Base-by-base conservation (phyloP, 2,888 invertebrate species). In the Trichogramma dendrolimi region DNA sequence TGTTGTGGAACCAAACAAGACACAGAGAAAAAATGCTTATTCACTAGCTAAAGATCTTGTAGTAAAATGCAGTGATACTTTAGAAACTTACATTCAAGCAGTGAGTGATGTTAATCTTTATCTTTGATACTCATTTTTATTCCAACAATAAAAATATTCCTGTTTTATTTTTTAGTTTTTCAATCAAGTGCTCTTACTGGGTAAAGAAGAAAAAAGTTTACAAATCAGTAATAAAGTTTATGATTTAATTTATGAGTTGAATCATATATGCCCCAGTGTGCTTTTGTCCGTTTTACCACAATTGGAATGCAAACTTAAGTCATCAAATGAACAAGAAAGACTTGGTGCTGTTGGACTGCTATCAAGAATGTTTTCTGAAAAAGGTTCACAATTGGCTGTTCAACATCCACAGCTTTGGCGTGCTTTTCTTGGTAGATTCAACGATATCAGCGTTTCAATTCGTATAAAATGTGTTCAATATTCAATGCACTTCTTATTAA, bases 361-460 rank as follows among this genome's bases (percentile, higher is more conserved):
- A 52, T 95, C 96, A 0, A 86, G 95, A 74, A 96, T 98, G 96
- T 98, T 98, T 80, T 95, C 96, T 0, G 96, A 96, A 76, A 92
- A 91, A 67, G 91, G 92, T 64, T 96, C 96, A 0, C 89, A 88
- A 64, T 82, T 97, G 10, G 95, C 96, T 4, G 87, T 88, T 67
- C 90, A 92, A 73, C 93, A 96, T 77, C 86, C 86, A 4, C 86
- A 88, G n/a, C 79, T 98, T 55, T 94, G 97, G 93, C 85, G 91
- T 50, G 93, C 95, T 42, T 97, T 96, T 78, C 83, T 96, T 46
- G 96, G 96, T 43, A 86, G 92, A 71, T 98, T 96, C 79, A 96
- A 96, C 79, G 98, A 98, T 79, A 96, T 97, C 71, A 92, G 92
- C 56, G 91, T 94, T 5, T 85, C 89, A 0, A 96, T 98, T 70